Evolutionary conservation across 1,140 invertebrate species (phyloP), one percentile per base, ranked within the genome.

Genomic region (Pteromalus puparum): DNA sequence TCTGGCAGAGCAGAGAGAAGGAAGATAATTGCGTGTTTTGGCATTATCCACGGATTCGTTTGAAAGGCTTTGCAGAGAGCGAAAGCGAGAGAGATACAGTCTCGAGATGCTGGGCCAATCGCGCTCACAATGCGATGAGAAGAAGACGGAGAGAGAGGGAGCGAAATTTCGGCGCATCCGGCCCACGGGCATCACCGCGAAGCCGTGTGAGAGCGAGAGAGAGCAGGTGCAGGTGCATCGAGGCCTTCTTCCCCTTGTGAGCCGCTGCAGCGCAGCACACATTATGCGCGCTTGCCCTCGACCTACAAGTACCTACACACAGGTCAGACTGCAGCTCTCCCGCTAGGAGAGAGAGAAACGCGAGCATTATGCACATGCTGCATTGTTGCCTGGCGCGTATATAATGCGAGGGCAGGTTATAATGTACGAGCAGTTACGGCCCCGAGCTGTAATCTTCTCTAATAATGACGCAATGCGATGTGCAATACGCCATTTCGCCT

Each of bases 131-230:
- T 74, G 26, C 42, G 34, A 30, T 53, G 72, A 48, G 34, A 68
- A 13, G 24, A 81, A 24, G 28, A 65, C 7, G 61, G 34, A 42
- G 48, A 18, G 48, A 18, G 38, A n/a, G 46, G 12, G 82, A 74
- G 83, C 75, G 18, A 68, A 80, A 84, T 84, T 79, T 84, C 30
- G 70, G 72, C 18, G 72, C 73, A 85, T 81, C 79, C 79, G 79
- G 61, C 79, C 79, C 26, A 18, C 4, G 42, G 84, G n/a, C 73
- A 77, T 28, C 83, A 42, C 76, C 38, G 72, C 76, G 74, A 18
- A 42, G 18, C 24, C 46, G 42, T 30, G 46, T 65, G 81, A 34
- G 30, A 34, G 30, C 3, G 30, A 34, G 30, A 34, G 30, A 82
- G 72, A 74, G 65, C 72, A 5, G 26, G 74, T 74, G 74, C 82